These are phyloP conservation scores for Sebastes taczanowskii DNA, from an alignment of 2,797 vertebrate genomes.

Conservation along the genomic window DNA sequence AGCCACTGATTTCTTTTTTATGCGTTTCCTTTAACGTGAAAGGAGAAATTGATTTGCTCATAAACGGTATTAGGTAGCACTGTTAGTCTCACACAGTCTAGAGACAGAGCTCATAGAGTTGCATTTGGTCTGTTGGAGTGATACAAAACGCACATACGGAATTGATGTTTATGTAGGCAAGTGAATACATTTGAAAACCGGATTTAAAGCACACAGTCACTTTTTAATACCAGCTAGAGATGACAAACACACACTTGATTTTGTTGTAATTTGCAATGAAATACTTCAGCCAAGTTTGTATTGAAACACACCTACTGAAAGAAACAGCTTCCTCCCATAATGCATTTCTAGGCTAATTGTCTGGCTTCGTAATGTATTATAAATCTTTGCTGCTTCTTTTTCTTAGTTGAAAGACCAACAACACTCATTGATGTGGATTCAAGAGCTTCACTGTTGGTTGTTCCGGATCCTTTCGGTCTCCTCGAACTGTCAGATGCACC, in stretches of 20 bases:
- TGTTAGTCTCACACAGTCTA: not conserved
- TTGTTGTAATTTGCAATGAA: not conserved
- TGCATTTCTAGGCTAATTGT: not conserved
- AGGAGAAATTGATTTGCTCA: not conserved
- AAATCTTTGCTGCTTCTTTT: slow-evolving; percentile 1
- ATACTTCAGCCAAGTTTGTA: not conserved
- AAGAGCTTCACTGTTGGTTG: slow-evolving; percentile 83
- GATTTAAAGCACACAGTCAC: not conserved
- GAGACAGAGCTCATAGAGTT: not conserved
- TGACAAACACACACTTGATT: not conserved
- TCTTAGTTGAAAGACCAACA: slow-evolving; percentile 62
- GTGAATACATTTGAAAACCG: not conserved
- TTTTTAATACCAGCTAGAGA: not conserved
- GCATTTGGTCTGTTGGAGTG: not conserved
- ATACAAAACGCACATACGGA: not conserved
- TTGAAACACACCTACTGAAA: not conserved
- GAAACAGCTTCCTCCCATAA: not conserved
- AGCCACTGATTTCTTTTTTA: not conserved
- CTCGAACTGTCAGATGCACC: slow-evolving; percentile 87
- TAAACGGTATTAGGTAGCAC: not conserved
- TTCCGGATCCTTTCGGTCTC: slow-evolving; percentile 88
- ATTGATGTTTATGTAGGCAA: not conserved
- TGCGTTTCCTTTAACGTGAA: not conserved
- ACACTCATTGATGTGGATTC: slow-evolving; percentile 59
- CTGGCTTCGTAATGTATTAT: not conserved